A percentile compares a stretch with the other conserved stretches of the same genome.
phyloP scores from a whole-genome alignment of 2,888 invertebrate species.

The Pterostichus madidus region DNA sequence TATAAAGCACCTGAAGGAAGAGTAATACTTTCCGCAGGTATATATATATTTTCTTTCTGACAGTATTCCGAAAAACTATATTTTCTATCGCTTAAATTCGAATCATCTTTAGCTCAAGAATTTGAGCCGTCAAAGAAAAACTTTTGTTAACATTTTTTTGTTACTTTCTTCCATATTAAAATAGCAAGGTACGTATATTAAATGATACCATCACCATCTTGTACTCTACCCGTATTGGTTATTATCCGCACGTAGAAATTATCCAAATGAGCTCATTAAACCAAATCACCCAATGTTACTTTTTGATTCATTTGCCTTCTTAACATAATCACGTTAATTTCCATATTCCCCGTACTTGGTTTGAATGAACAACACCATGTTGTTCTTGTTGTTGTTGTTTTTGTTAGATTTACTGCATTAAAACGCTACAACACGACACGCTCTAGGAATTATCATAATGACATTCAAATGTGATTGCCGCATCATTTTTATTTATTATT shows the following conservation, averaged over 20 bases:
- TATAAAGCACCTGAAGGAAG: too few species aligned
- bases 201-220: background rate
- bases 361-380: background rate
- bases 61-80: too few species aligned
- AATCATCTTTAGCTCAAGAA: too few species aligned
- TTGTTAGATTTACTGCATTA: background rate
- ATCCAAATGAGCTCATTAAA: background rate
- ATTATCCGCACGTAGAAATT: background rate
- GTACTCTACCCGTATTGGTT: background rate
- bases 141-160: too few species aligned
- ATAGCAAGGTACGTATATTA: background rate
- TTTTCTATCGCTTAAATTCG: too few species aligned
- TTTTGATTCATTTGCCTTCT: conserved; percentile 3
- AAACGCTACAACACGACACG: background rate
- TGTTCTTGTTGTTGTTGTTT: background rate
- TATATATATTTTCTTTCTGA: too few species aligned
- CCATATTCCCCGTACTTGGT: background rate
- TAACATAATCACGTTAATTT: background rate
- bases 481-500: conserved; percentile 46
- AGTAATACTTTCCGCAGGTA: too few species aligned
- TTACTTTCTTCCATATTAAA: background rate
- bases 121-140: too few species aligned
- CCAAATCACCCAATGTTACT: background rate
- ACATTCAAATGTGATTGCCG: conserved; percentile 34
- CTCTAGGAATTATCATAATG: conserved; percentile 40